Conservation (phyloP, 2,888 invertebrate genomes). For the Agrenia bidenticulata region DNA sequence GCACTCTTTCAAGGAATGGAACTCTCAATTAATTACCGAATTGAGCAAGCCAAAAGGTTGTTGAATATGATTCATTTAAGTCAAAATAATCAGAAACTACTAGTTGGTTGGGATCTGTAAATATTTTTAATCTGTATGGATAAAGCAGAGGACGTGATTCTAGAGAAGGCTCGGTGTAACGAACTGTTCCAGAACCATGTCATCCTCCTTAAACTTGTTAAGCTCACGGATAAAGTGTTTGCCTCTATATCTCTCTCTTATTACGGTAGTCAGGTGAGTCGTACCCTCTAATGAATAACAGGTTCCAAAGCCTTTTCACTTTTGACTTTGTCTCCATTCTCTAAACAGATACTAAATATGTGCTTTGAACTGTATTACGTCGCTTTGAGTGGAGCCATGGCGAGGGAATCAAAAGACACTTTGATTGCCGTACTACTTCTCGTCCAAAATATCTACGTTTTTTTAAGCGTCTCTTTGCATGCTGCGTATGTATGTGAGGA, state of each 20-base stretch:
- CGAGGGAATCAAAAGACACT: slow-evolving; percentile 19
- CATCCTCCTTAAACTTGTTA: slow-evolving; percentile 27
- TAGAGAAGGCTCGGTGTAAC: slow-evolving; percentile 21
- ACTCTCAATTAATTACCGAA: slow-evolving; percentile 24
- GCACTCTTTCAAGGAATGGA: slow-evolving; percentile 15
- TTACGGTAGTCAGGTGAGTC: slow-evolving; percentile 41
- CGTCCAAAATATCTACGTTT: slow-evolving; percentile 41
- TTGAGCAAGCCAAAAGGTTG: slow-evolving; percentile 5
- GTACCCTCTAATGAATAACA: no score
- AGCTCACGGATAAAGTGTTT: slow-evolving; percentile 38
- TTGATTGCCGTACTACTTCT: slow-evolving; percentile 37
- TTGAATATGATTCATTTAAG: neutral
- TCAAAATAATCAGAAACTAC: neutral
- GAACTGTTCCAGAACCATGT: slow-evolving; percentile 34
- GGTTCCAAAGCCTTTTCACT: no score
- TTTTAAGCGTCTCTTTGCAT: slow-evolving; percentile 40
- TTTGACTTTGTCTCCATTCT: no score
- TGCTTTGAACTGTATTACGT: slow-evolving; percentile 47
- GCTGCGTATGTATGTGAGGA: slow-evolving; percentile 40
- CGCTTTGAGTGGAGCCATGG: slow-evolving; percentile 28
- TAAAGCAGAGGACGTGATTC: neutral
- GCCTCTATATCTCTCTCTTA: slow-evolving; percentile 40
- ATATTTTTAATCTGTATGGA: no score
- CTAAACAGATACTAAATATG: slow-evolving; percentile 41
- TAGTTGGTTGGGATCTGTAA: no score